Conservation (phyloP, 2,888 invertebrate species). For the Metalampra italica region DNA sequence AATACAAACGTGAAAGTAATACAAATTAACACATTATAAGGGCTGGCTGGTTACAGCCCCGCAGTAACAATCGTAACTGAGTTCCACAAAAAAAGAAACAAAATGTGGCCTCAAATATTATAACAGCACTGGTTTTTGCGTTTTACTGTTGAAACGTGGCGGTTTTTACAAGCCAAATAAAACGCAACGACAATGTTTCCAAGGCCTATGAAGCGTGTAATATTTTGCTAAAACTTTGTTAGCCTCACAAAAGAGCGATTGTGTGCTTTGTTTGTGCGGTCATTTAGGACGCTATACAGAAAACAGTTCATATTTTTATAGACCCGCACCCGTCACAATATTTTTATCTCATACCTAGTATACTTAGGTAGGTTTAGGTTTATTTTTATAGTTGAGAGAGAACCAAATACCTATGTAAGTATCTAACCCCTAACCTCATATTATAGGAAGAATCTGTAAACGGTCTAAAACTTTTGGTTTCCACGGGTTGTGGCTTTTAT, state of each 20-base stretch:
- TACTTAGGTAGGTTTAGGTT: too few relatives aligned
- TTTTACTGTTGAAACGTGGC: conserved; percentile 18
- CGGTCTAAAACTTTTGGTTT: too few relatives aligned
- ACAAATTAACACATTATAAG: conserved; percentile 13
- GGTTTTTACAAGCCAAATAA: conserved; percentile 17
- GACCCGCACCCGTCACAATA: too few relatives aligned
- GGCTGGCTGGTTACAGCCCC: neutral
- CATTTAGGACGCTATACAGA: too few relatives aligned
- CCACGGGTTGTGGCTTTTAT: too few relatives aligned
- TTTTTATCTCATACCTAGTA: too few relatives aligned
- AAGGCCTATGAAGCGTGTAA: conserved; percentile 1
- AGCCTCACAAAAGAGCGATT: neutral
- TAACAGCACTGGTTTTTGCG: conserved; percentile 9
- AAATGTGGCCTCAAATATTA: conserved; percentile 9
- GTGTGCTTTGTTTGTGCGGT: neutral
- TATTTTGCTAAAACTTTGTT: neutral
- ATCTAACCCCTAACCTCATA: too few relatives aligned
- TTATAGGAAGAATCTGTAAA: too few relatives aligned
- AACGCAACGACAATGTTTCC: conserved; percentile 12
- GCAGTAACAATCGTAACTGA: conserved; percentile 1
- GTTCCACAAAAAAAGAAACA: conserved; percentile 7
- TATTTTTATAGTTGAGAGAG: too few relatives aligned
- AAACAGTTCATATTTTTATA: too few relatives aligned
- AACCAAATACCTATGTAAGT: too few relatives aligned
- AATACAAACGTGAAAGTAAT: conserved; percentile 7